Base-by-base conservation (phyloP, 2,888 invertebrate species). In the Yponomeuta cagnagella region DNA sequence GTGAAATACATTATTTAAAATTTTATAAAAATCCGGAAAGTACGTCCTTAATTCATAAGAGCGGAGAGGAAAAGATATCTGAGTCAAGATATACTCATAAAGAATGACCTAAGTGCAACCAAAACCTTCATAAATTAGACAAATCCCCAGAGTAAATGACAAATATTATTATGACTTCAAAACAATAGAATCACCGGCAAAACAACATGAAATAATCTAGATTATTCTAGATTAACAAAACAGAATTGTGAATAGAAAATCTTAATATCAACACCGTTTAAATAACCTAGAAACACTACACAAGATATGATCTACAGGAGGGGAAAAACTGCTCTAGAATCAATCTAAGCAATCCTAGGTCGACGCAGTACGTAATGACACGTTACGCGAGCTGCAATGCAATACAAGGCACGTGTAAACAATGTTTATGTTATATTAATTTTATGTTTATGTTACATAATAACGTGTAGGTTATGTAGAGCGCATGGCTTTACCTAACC, bases 381-480 rank as follows among this genome's bases (percentile, higher is more conserved):
- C 2, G 48, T 31, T 33, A 58, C 30, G 69, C 33, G 30, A 52
- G 33, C 30, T 30, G 10, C 69, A 15, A 58, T 30, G 10, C 69
- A 15, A 58, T 31, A 58, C n/a, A 48, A 23, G 37, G 10, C 67
- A 48, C 15, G 48, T 67, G 67, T 67, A 9, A 15, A 58, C 52
- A 1, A 58, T 58, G 15, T 31, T 69, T 69, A 58, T 31, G 37
- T 69, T 69, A 69, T 10, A 69, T 58, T 23, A 1, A 23, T 23
- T 23, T 23, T 23, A 58, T 58, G 15, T 31, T 69, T 69, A 58
- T 31, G 37, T 69, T 69, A 69, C 23, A 69, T 58, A 69, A 69
- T 30, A 69, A 69, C 30, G 12, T 10, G 31, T 68, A 6, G 10
- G 23, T 69, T 68, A 6, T 23, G 23, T 69, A 1, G n/a, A 15